Conservation (phyloP, 2,113 vertebrate species). For the Nibea albiflora region DNA sequence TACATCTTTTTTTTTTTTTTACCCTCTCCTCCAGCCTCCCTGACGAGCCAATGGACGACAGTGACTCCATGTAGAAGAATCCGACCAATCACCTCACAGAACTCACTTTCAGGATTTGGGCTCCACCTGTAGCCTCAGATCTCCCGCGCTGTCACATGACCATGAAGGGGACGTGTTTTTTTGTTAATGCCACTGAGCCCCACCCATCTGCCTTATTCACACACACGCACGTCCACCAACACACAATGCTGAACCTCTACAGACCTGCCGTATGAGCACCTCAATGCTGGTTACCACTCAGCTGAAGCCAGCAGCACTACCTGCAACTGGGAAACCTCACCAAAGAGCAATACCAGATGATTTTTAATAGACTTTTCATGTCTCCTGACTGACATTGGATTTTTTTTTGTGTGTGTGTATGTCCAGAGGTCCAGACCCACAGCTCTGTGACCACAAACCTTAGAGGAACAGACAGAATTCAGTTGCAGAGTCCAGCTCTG, state of each 20-base stretch:
- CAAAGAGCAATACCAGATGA: slow-evolving; percentile 72
- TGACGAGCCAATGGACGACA: slow-evolving; percentile 85
- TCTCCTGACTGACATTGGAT: slow-evolving; percentile 58
- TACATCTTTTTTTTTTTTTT: slow-evolving; percentile 6
- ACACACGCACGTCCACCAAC: slow-evolving; percentile 31
- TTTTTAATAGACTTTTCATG: slow-evolving; percentile 32
- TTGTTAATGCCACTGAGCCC: slow-evolving; percentile 60
- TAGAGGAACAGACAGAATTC: slow-evolving; percentile 37
- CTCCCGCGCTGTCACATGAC: slow-evolving; percentile 52
- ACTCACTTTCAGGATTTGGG: slow-evolving; percentile 46
- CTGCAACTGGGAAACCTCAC: slow-evolving; percentile 72
- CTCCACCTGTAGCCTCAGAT: slow-evolving; percentile 35
- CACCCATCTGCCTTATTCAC: slow-evolving; percentile 58
- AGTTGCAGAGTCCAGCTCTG: slow-evolving; percentile 31
- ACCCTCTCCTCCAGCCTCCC: slow-evolving; percentile 59
- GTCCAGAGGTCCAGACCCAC: slow-evolving; percentile 27
- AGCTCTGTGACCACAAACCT: slow-evolving; percentile 48
- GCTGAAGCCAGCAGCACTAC: slow-evolving; percentile 57
- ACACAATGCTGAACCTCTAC: slow-evolving; percentile 50
- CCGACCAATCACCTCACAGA: slow-evolving; percentile 53
- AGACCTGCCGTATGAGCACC: slow-evolving; percentile 46
- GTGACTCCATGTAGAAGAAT: slow-evolving; percentile 75
- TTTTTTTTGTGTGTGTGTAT: slow-evolving; percentile 2
- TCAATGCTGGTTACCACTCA: slow-evolving; percentile 59
- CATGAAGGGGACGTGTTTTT: slow-evolving; percentile 46